These are phyloP conservation scores for Lasioglossum baleicum DNA, from an alignment of 1,140 invertebrate species.

Conservation along the genomic window DNA sequence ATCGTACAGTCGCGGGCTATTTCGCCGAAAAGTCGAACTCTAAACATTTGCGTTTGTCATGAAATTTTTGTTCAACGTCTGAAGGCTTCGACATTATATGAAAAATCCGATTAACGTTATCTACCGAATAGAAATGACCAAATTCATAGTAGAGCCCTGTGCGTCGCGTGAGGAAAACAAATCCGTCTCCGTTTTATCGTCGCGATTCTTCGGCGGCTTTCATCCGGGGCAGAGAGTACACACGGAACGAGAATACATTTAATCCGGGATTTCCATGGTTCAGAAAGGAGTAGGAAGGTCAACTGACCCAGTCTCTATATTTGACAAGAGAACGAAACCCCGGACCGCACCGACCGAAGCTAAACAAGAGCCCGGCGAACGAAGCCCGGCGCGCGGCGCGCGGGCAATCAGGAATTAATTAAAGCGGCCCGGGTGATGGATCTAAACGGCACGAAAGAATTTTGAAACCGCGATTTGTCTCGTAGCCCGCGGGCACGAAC, in stretches of 20 bases:
- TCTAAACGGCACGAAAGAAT: background rate
- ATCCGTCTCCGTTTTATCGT: too few species aligned
- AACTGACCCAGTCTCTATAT: background rate
- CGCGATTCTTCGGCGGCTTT: too few species aligned
- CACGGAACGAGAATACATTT: too few species aligned
- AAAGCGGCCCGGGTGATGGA: background rate
- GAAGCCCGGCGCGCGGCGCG: background rate
- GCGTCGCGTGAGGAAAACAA: too few species aligned
- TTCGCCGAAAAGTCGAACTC: too few species aligned
- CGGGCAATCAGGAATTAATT: constrained; percentile 22
- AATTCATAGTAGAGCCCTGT: too few species aligned
- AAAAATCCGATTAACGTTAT: too few species aligned
- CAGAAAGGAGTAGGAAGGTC: background rate
- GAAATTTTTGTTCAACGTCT: too few species aligned
- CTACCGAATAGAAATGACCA: too few species aligned
- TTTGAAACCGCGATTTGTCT: constrained; percentile 13
- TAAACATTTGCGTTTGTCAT: too few species aligned
- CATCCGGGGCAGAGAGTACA: too few species aligned
- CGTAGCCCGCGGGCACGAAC: background rate
- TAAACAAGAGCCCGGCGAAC: background rate
- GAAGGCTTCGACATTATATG: too few species aligned
- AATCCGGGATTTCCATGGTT: background rate
- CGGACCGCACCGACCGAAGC: background rate
- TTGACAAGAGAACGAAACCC: background rate
- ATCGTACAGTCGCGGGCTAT: background rate